Conservation (phyloP, 2,888 invertebrate species). For the Schrankia costaestrigalis region DNA sequence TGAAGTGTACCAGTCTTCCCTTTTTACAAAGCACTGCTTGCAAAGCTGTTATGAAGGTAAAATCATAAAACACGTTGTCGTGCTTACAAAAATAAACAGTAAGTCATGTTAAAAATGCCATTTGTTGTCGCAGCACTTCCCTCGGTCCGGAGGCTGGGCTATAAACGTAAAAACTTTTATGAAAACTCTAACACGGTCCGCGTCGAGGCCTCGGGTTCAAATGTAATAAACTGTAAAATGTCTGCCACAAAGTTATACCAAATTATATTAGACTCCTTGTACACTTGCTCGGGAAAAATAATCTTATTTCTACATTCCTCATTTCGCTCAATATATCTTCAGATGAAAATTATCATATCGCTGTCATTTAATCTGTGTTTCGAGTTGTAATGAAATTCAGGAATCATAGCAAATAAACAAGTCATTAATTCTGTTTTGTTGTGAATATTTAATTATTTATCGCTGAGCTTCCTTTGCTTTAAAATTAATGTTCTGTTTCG, state of each 20-base stretch:
- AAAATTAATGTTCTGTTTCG: conserved; percentile 3
- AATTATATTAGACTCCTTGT: conserved; percentile 47
- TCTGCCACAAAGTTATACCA: conserved; percentile 45
- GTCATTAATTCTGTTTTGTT: conserved; percentile 43
- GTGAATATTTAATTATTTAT: conserved; percentile 48
- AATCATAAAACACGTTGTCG: conserved; percentile 40
- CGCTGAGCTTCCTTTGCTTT: conserved; percentile 26
- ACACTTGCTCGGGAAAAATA: conserved; percentile 33
- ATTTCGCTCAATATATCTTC: conserved; percentile 8
- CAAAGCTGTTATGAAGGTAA: conserved; percentile 34
- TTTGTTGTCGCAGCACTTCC: conserved; percentile 49
- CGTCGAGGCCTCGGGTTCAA: conserved; percentile 42
- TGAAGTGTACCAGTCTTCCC: conserved; percentile 26
- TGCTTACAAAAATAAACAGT: conserved; percentile 47
- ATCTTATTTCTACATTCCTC: conserved; percentile 27
- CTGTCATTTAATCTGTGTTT: no score
- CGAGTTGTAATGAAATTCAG: no score
- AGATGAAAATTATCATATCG: no score
- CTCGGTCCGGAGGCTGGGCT: conserved; percentile 38
- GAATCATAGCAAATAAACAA: conserved; percentile 49
- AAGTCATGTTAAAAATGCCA: conserved; percentile 50
- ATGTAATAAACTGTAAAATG: conserved; percentile 64
- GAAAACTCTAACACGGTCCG: conserved; percentile 48
- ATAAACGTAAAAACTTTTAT: conserved; percentile 72
- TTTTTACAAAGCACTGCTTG: conserved; percentile 31